Conservation (phyloP, 2,113 vertebrate genomes). For the Aptenodytes patagonicus region DNA sequence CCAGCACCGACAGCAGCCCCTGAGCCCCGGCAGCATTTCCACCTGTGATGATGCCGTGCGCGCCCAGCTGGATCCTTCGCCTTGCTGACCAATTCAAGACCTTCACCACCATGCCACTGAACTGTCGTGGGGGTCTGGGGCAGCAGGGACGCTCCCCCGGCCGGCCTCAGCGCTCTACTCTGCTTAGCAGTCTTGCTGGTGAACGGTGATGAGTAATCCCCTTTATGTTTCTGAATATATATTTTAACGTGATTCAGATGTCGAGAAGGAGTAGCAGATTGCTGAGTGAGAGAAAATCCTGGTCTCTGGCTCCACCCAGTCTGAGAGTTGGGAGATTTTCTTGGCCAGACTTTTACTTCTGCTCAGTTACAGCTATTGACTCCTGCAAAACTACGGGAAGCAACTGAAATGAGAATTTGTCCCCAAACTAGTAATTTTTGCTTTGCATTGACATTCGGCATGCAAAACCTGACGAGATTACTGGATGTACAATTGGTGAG, state of each 20-base stretch:
- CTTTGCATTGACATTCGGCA: neutral
- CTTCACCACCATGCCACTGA: neutral
- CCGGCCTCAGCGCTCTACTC: neutral
- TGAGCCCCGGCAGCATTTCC: accelerated
- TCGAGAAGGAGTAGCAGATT: neutral
- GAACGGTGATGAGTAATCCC: neutral
- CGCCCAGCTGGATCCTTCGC: neutral
- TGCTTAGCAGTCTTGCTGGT: neutral
- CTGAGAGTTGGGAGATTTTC: neutral
- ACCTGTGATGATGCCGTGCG: accelerated
- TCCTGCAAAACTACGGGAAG: neutral
- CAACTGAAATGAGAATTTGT: neutral
- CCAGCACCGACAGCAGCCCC: neutral
- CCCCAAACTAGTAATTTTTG: neutral
- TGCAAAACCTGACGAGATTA: neutral
- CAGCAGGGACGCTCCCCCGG: neutral
- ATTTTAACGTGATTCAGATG: neutral
- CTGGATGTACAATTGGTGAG: neutral
- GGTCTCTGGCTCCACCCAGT: neutral
- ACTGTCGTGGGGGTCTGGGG: neutral
- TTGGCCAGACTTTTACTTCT: neutral
- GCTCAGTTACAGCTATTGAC: neutral
- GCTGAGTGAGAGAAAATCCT: neutral
- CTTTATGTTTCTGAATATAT: neutral
- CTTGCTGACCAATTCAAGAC: neutral